These are phyloP conservation scores for Melitaea cinxia DNA, from an alignment of 1,140 invertebrate species.

Conservation along the genomic window DNA sequence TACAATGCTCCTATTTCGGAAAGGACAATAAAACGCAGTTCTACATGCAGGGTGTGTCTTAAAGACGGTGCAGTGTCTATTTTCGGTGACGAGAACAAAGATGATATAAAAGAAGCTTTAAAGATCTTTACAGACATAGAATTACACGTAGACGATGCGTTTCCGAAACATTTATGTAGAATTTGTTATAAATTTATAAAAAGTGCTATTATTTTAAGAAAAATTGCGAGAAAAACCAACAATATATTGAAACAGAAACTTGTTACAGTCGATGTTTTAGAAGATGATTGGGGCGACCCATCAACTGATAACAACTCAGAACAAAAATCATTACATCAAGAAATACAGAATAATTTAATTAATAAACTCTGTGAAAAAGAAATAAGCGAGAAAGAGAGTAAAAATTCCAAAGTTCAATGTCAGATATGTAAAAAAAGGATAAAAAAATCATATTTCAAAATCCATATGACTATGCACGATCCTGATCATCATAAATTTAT, in stretches of 20 bases:
- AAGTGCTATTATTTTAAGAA: constrained; percentile 53
- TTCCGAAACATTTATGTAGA: constrained; percentile 53
- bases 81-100: constrained; percentile 29
- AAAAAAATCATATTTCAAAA: constrained; percentile 60
- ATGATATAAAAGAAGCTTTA: constrained; percentile 42
- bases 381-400: constrained; percentile 40
- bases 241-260: constrained; percentile 39
- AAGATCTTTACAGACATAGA: constrained; percentile 43
- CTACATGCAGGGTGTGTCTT: constrained; percentile 48
- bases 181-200: constrained; percentile 53
- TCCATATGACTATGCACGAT: constrained; percentile 70
- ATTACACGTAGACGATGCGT: constrained; percentile 45
- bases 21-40: constrained; percentile 13
- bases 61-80: constrained; percentile 44
- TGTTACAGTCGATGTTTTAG: constrained; percentile 12
- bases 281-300: constrained; percentile 29
- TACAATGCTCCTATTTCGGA: constrained; percentile 17
- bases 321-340: neutral
- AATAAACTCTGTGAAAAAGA: neutral
- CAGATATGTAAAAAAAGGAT: constrained; percentile 65
- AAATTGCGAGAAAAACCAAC: constrained; percentile 46
- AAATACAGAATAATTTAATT: constrained; percentile 11
- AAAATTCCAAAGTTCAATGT: constrained; percentile 56
- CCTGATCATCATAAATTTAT: constrained; percentile 65
- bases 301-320: neutral